Base-by-base conservation (phyloP, 2,888 invertebrate species). In the Lochmaea capreae region DNA sequence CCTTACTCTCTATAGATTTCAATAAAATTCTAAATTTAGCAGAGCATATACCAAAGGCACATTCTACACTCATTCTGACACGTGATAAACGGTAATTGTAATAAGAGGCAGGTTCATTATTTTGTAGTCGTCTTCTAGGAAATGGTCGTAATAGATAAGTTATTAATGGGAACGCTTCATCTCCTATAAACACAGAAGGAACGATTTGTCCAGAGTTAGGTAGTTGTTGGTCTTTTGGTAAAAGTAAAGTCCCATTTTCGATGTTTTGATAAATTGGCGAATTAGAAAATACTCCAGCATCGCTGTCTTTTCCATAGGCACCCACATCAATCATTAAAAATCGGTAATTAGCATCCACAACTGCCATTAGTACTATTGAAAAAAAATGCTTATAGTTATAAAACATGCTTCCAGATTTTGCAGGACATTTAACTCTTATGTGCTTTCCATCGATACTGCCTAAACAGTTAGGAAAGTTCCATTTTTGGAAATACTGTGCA, bases 11-110 rank as follows among this genome's bases (percentile, higher is more conserved):
- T n/a, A 71, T 74, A 62, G 46, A 52, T 69, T 75, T 72, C n/a
- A 69, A 54, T 65, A 75, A 68, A 72, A 75, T 67, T 67, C 72
- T 62, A 68, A 75, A 75, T 65, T 68, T 72, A n/a, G 71, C 43
- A 54, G 71, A 39, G 26, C n/a, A n/a, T n/a, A 67, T 72, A 16
- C 80, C 78, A 79, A 80, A 82, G 68, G 79, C 77, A 78, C 80
- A 79, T 71, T 82, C 81, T 46, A 81, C 78, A 63, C 70, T 70
- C 76, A 78, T 78, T 78, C 81, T 76, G 57, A 80, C 81, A 75
- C 78, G 71, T 42, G 62, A 70, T 43, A 69, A 59, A n/a, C 73
- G 62, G 52, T 73, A 73, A 57, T 68, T 68, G 46, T 26, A 73
- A 59, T 68, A 58, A 42, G 63, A 54, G 11, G 42, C 49, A 22